These are phyloP conservation scores for Malurus splendens DNA, from an alignment of 2,797 vertebrate genomes.

Conservation along the genomic window DNA sequence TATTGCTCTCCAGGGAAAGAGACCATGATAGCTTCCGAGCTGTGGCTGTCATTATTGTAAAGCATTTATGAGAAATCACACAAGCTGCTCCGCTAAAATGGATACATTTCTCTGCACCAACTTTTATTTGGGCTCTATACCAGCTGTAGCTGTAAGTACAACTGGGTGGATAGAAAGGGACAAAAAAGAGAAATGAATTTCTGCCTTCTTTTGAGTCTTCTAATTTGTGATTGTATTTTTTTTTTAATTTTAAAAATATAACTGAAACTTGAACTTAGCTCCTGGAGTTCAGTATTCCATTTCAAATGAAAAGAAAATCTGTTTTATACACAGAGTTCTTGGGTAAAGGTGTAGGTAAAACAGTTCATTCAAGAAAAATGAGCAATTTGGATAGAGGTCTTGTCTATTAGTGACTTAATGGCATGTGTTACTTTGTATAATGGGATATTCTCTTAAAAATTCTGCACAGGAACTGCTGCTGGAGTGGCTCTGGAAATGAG, in stretches of 20 bases:
- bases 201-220: neutral
- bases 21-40: constrained; percentile 13
- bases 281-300: neutral
- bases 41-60: constrained; percentile 9
- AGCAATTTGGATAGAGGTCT: neutral
- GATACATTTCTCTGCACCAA: constrained; percentile 11
- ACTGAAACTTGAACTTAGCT: neutral
- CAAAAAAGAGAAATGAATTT: neutral
- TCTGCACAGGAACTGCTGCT: neutral
- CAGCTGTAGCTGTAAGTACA: neutral
- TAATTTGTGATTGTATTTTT: neutral
- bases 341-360: neutral
- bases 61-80: constrained; percentile 46
- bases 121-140: neutral
- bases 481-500: neutral
- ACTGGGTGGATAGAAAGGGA: neutral
- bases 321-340: neutral
- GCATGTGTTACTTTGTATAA: neutral
- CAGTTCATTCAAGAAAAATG: neutral
- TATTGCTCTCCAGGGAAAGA: constrained; percentile 14
- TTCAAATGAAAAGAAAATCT: neutral
- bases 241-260: neutral
- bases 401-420: neutral
- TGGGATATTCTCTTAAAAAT: neutral
- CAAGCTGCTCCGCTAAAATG: neutral